phyloP scores from a whole-genome alignment of 2,888 invertebrate species.

The Acleris literana region DNA sequence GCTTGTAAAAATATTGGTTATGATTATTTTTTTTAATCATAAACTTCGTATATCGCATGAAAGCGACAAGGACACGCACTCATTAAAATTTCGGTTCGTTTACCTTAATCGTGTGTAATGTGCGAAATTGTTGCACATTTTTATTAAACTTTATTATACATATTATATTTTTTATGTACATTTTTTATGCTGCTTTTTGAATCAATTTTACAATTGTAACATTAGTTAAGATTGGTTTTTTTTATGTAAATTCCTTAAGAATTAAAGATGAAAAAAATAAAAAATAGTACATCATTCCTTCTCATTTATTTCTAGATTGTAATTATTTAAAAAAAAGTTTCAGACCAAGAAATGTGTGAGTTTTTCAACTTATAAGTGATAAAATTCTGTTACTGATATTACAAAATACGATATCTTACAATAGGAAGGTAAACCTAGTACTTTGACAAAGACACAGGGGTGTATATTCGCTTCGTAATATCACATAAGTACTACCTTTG shows the following conservation, averaged over 20 bases:
- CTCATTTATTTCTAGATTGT: constrained; percentile 36
- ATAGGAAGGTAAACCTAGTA: constrained; percentile 18
- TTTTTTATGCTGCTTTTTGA: too few species aligned
- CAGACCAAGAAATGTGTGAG: constrained; percentile 18
- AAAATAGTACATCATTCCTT: constrained; percentile 38
- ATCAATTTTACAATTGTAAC: too few species aligned
- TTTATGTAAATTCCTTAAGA: not conserved
- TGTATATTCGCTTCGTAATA: not conserved
- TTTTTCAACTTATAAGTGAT: constrained; percentile 26
- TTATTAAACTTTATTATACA: too few species aligned
- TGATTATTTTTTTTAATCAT: too few species aligned
- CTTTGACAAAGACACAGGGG: constrained; percentile 21
- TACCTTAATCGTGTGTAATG: too few species aligned
- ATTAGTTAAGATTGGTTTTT: not conserved
- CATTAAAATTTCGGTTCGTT: too few species aligned
- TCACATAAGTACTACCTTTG: constrained; percentile 6
- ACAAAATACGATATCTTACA: constrained; percentile 35
- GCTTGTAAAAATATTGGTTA: too few species aligned
- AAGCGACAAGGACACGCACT: too few species aligned
- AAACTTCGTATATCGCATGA: too few species aligned
- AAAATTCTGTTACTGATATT: constrained; percentile 26
- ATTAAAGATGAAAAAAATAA: constrained; percentile 4
- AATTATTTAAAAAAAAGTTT: constrained; percentile 20
- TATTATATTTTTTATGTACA: too few species aligned
- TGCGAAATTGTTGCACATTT: too few species aligned